Percentiles rank a stretch among this genome's conserved stretches.
Conservation (phyloP, 2,888 invertebrate species). For the Ectobius pallidus region DNA sequence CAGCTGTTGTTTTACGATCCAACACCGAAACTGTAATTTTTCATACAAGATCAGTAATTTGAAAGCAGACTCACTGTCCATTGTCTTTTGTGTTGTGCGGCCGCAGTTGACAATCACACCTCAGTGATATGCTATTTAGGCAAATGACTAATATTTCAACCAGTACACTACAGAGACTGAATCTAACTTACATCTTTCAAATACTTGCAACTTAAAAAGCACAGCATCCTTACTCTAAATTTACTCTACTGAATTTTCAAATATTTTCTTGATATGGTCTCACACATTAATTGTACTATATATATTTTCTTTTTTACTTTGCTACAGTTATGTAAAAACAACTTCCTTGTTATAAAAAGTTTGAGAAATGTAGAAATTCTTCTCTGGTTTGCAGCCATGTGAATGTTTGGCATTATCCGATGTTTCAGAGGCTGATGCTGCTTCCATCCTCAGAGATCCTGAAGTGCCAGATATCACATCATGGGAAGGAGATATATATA, state of each 20-base stretch:
- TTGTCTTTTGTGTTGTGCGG: no score
- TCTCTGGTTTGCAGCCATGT: no score
- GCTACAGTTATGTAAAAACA: background rate
- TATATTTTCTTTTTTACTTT: background rate
- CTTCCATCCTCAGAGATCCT: no score
- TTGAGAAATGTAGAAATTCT: no score
- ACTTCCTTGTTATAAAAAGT: background rate
- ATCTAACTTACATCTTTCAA: background rate
- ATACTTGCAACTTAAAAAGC: background rate
- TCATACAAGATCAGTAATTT: background rate
- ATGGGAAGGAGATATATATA: no score
- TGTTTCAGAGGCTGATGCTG: no score
- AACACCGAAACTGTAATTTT: background rate
- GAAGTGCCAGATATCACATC: no score
- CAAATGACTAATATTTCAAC: background rate
- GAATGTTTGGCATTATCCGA: no score
- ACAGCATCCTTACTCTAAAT: background rate
- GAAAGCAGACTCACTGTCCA: no score
- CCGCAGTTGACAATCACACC: no score
- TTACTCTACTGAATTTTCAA: background rate
- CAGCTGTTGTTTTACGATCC: background rate
- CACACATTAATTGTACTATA: background rate
- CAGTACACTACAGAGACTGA: slow-evolving; percentile 1
- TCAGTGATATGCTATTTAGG: background rate
- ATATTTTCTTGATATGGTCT: background rate